These are phyloP conservation scores for Spodoptera exigua DNA, from an alignment of 2,888 invertebrate species.

Conservation along the genomic window DNA sequence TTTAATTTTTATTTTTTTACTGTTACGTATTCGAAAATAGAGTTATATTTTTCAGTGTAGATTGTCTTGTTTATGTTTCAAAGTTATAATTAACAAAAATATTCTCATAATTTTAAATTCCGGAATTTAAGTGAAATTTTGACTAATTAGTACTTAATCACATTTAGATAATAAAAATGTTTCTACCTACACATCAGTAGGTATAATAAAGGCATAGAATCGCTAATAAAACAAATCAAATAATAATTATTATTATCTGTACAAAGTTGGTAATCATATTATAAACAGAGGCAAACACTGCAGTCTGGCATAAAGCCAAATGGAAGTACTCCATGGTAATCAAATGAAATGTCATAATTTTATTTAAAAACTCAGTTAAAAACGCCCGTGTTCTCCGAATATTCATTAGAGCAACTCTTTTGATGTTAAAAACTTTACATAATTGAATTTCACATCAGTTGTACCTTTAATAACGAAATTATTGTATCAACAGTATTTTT, in stretches of 20 bases:
- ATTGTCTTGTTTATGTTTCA: too few relatives aligned
- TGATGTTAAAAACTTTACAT: slow-evolving; percentile 17
- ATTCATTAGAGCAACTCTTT: slow-evolving; percentile 26
- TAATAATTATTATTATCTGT: slow-evolving; percentile 23
- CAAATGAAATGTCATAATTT: slow-evolving; percentile 50
- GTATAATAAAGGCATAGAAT: slow-evolving; percentile 38
- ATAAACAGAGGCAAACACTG: slow-evolving; percentile 36
- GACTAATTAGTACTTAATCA: too few relatives aligned
- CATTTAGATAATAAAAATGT: background rate
- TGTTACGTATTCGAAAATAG: too few relatives aligned
- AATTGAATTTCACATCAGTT: slow-evolving; percentile 9
- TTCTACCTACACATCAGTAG: background rate
- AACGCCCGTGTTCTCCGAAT: slow-evolving; percentile 6
- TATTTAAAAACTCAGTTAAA: slow-evolving; percentile 25
- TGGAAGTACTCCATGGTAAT: slow-evolving; percentile 27
- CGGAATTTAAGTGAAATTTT: background rate
- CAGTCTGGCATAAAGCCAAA: slow-evolving; percentile 51
- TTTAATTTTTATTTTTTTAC: background rate
- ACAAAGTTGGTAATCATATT: slow-evolving; percentile 46
- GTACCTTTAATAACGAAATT: too few relatives aligned
- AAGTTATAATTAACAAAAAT: too few relatives aligned
- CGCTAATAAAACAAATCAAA: slow-evolving; percentile 35
- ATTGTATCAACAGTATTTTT: too few relatives aligned
- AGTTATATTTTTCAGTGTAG: too few relatives aligned
- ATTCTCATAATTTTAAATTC: too few relatives aligned